A percentile compares a stretch with the other conserved stretches of the same genome.
Conservation (phyloP, 2,113 vertebrate genomes). For the Perognathus longimembris region DNA sequence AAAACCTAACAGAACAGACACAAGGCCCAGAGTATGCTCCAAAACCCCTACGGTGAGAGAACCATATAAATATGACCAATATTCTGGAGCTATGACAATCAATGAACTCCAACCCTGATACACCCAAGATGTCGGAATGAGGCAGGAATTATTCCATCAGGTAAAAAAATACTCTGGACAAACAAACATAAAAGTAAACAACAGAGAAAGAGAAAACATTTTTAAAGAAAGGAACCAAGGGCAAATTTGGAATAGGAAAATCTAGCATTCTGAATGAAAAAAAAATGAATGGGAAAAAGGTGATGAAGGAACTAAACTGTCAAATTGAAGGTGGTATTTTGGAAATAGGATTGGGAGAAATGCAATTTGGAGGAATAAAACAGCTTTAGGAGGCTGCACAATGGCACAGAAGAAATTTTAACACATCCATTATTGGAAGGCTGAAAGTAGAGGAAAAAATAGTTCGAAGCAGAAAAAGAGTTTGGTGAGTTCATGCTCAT, state of each 20-base stretch:
- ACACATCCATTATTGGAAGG: neutral
- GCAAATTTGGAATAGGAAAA: neutral
- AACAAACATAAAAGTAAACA: neutral
- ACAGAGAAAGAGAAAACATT: neutral
- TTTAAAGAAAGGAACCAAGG: neutral
- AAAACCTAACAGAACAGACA: neutral
- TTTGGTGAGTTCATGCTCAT: neutral
- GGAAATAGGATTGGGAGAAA: neutral
- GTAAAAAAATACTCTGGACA: neutral
- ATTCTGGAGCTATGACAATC: neutral
- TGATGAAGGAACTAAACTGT: neutral
- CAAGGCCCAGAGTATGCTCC: neutral
- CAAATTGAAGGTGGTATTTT: neutral
- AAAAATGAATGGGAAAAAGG: neutral
- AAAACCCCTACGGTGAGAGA: neutral
- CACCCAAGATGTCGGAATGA: neutral
- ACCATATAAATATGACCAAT: neutral
- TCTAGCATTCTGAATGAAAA: neutral
- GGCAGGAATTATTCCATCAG: neutral
- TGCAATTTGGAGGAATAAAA: neutral
- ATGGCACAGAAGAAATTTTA: neutral
- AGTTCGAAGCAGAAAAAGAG: neutral
- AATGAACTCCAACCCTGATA: neutral
- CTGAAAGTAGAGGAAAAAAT: neutral
- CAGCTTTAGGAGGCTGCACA: neutral